These are phyloP conservation scores for Apoderus coryli DNA, from an alignment of 2,888 invertebrate species.

Conservation along the genomic window DNA sequence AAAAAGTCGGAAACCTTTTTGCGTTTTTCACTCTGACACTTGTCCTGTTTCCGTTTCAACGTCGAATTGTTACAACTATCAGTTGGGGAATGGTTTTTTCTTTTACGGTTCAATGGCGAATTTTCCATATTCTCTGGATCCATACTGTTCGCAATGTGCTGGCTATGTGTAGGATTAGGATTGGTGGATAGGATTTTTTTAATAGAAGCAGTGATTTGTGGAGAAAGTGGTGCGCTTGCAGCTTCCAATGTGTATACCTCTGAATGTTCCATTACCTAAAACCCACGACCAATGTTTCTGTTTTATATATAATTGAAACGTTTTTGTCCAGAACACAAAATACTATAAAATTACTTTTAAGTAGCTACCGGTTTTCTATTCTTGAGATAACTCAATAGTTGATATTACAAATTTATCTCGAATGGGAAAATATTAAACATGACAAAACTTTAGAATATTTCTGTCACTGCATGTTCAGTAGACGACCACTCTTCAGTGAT, in stretches of 20 bases:
- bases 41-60: constrained; percentile 26
- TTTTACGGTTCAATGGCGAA: constrained; percentile 20
- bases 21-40: constrained; percentile 25
- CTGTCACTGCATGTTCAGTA: too few relatives aligned
- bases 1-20: constrained; percentile 28
- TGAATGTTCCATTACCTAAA: constrained; percentile 56
- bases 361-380: too few relatives aligned
- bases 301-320: too few relatives aligned
- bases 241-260: constrained; percentile 51
- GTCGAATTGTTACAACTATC: constrained; percentile 12
- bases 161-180: constrained; percentile 16
- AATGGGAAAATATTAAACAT: too few relatives aligned
- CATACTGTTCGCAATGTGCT: constrained; percentile 16
- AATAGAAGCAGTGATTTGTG: constrained; percentile 29
- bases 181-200: constrained; percentile 13
- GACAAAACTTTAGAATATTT: too few relatives aligned
- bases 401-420: too few relatives aligned
- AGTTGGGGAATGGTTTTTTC: constrained; percentile 22
- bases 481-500: too few relatives aligned
- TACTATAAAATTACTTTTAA: too few relatives aligned
- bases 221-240: constrained; percentile 42
- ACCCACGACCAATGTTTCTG: too few relatives aligned
- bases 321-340: too few relatives aligned
- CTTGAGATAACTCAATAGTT: too few relatives aligned
- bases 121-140: constrained; percentile 14